These are phyloP conservation scores for Pholis gunnellus DNA, from an alignment of 2,113 vertebrate genomes.

Conservation along the genomic window DNA sequence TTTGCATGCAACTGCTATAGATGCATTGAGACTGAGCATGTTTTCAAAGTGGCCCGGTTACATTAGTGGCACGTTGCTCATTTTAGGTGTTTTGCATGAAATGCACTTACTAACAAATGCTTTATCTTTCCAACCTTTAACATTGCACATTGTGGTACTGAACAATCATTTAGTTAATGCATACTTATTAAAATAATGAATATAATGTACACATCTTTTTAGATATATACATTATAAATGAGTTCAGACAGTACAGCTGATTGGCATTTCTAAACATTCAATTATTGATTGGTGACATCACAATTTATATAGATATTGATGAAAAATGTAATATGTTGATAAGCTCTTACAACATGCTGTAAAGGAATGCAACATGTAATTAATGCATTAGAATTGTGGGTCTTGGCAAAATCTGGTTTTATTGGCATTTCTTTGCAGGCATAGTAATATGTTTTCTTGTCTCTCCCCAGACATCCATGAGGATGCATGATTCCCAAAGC, in stretches of 20 bases:
- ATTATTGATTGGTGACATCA: too few relatives aligned
- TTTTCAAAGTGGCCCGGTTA: too few relatives aligned
- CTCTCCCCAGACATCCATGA: conserved; percentile 88
- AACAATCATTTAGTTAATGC: background rate
- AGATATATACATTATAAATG: too few relatives aligned
- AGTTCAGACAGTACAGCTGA: too few relatives aligned
- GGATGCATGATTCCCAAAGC: conserved; percentile 90
- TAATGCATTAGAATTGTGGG: conserved; percentile 2
- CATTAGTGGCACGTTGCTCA: too few relatives aligned
- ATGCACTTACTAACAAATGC: too few relatives aligned
- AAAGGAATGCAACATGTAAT: background rate
- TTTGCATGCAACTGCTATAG: conserved; percentile 60
- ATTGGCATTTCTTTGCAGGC: background rate
- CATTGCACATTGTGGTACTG: background rate
- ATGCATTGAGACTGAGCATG: background rate
- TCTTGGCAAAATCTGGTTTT: background rate
- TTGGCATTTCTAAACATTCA: too few relatives aligned
- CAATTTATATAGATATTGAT: too few relatives aligned
- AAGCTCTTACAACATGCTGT: background rate
- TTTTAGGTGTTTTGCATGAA: too few relatives aligned
- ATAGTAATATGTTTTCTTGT: conserved; percentile 42
- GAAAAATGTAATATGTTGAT: background rate
- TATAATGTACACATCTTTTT: too few relatives aligned
- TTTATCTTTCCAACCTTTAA: background rate
- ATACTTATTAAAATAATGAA: background rate